Evolutionary conservation across 2,797 vertebrate species (phyloP), one percentile per base, ranked within the genome.

Genomic region (Eutrigla gurnardus): DNA sequence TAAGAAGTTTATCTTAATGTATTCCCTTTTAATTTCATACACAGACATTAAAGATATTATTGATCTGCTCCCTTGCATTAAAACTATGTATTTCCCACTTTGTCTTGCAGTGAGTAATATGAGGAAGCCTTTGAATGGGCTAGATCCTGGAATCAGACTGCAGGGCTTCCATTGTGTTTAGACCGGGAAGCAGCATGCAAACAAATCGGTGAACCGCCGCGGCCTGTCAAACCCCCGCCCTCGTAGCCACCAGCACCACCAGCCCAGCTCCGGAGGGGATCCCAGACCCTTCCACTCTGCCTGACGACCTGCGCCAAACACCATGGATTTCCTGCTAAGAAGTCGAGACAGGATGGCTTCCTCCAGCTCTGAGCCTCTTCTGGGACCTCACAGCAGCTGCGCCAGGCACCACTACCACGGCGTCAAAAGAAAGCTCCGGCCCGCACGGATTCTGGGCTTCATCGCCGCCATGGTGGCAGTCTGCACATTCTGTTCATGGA

Each of bases 361-460:
- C 45, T 73, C 73, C 46, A 65, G 72, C 74, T 86, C 75, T 25
- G 70, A 74, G 40, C 84, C 85, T 55, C 83, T 78, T 33, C 81
- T 87, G 83, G 84, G 80, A 39, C 72, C 68, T 70, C 80, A 25
- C 63, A 86, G 84, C 1, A 42, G 83, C 61, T 93, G 87, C 88
- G 88, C 89, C 77, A 85, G 86, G 79, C 91, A 91, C 59, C 92
- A 83, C 58, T 88, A 90, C 77, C 94, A 91, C 70, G 91, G 89
- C 33, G 82, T 96, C 73, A 95, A 89, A 85, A 97, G 96, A 93
- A 99, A 97, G 94, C 90, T 98, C 88, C 96, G 96, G 65, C 92
- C 95, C 8, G 94, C 96, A 77, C 88, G 97, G 63, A 88, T 99
- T 83, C 71, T 96, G 62, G 96, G 96, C 81, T 96, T 99, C 66